Evolutionary conservation across 2,888 invertebrate genomes (phyloP).

Genomic region (Platypus cylindrus): DNA sequence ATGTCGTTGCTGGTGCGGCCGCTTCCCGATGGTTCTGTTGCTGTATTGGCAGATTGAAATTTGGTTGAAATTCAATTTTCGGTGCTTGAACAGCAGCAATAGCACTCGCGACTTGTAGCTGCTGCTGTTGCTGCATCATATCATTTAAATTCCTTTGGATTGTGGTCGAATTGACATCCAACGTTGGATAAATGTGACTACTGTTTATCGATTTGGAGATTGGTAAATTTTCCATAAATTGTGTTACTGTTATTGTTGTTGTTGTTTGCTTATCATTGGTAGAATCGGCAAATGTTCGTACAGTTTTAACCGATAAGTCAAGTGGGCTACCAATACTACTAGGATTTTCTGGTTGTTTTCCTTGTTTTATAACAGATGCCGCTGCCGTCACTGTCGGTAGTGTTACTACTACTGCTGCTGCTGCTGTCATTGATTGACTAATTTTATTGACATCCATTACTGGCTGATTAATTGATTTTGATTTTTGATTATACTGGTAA

Average conservation of each 20-base stretch:
- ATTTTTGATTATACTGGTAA: no score
- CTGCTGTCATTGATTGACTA: no score
- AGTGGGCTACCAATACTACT: constrained; percentile 78
- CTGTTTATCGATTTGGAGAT: no score
- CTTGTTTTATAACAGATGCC: constrained; percentile 24
- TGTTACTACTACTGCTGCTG: no score
- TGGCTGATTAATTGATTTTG: no score
- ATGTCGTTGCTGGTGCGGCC: no score
- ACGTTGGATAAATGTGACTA: constrained; percentile 24
- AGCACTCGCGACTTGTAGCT: constrained; percentile 22
- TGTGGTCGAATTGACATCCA: constrained; percentile 25
- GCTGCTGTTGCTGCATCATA: constrained; percentile 22
- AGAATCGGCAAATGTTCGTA: constrained; percentile 78
- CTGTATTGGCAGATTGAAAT: constrained; percentile 52
- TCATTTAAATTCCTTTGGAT: constrained; percentile 25
- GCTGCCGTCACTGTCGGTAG: no score
- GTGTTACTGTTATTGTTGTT: constrained; percentile 24
- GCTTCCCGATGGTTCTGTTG: no score
- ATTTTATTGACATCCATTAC: no score
- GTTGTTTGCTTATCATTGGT: constrained; percentile 47
- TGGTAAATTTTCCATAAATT: no score
- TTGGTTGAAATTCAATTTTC: constrained; percentile 67
- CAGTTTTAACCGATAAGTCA: constrained; percentile 80
- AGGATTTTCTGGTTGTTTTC: no score
- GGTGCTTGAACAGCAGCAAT: constrained; percentile 43